phyloP scores from a whole-genome alignment of 2,797 vertebrate genomes.

The Enteromius mattozi region DNA sequence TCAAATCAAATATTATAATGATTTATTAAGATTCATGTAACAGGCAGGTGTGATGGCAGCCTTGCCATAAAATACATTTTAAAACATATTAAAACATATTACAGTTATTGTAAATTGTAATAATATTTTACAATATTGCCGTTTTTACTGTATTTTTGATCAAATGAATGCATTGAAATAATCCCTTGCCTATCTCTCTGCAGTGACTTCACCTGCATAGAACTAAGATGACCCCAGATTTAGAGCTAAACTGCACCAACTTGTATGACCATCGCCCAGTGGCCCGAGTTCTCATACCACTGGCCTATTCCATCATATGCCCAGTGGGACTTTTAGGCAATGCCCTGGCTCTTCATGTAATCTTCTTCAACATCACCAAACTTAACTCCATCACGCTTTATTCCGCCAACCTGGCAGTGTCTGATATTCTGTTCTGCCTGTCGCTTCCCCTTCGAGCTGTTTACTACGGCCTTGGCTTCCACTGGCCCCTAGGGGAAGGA shows the following conservation, averaged over 20 bases:
- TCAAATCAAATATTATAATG: background rate
- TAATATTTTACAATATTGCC: background rate
- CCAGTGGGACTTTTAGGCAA: conserved; percentile 81
- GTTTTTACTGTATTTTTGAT: background rate
- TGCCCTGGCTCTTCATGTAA: conserved; percentile 78
- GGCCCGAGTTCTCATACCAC: conserved; percentile 78
- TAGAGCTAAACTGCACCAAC: conserved; percentile 14
- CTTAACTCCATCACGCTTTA: conserved; percentile 73
- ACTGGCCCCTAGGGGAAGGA: conserved; percentile 76
- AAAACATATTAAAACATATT: background rate
- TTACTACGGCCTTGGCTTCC: conserved; percentile 71
- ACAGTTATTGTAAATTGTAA: background rate
- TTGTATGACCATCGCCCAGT: conserved; percentile 49
- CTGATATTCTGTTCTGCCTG: conserved; percentile 75
- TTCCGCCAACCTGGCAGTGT: conserved; percentile 74
- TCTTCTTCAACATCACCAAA: conserved; percentile 78
- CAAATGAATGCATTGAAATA: background rate
- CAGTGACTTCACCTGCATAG: conserved; percentile 7
- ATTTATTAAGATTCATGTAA: background rate
- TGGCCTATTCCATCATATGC: conserved; percentile 81
- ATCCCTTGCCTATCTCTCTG: conserved; percentile 17
- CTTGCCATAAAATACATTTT: background rate
- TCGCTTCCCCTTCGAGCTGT: conserved; percentile 69
- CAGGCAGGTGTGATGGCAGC: background rate
- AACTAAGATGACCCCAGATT: background rate